Evolutionary conservation across 2,113 vertebrate species (phyloP).

Genomic region (Chaetura pelagica): DNA sequence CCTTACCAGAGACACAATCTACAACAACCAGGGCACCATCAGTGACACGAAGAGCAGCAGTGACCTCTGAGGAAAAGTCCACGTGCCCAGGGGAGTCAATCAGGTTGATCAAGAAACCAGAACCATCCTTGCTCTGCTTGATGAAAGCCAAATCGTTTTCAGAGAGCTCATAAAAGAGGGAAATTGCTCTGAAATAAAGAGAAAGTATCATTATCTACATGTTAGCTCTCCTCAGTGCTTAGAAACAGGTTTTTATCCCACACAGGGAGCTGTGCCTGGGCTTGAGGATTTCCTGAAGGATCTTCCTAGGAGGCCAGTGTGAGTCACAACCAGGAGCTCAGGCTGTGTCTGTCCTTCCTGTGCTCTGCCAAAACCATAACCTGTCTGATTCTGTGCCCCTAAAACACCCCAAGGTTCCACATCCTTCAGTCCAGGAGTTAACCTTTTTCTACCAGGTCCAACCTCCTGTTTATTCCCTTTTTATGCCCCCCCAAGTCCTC

Average conservation of each 20-base stretch:
- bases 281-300: not conserved
- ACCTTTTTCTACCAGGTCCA: rapidly evolving
- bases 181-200: conserved; percentile 85
- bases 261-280: rapidly evolving
- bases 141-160: conserved; percentile 93
- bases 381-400: rapidly evolving
- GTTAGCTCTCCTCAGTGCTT: rapidly evolving
- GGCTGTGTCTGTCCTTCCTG: not conserved
- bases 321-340: not conserved
- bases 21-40: conserved; percentile 96
- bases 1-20: conserved; percentile 94
- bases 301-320: not conserved
- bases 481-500: rapidly evolving
- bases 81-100: conserved; percentile 96
- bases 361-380: rapidly evolving
- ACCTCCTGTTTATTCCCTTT: not conserved
- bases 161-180: conserved; percentile 88
- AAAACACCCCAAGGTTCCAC: rapidly evolving
- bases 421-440: not conserved
- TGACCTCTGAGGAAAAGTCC: conserved; percentile 98
- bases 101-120: conserved; percentile 94
- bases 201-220: rapidly evolving
- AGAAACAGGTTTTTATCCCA: not conserved
- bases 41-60: conserved; percentile 94
- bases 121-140: conserved; percentile 92